Base-by-base conservation (phyloP, 2,888 invertebrate genomes). In the Napeogenes inachia region DNA sequence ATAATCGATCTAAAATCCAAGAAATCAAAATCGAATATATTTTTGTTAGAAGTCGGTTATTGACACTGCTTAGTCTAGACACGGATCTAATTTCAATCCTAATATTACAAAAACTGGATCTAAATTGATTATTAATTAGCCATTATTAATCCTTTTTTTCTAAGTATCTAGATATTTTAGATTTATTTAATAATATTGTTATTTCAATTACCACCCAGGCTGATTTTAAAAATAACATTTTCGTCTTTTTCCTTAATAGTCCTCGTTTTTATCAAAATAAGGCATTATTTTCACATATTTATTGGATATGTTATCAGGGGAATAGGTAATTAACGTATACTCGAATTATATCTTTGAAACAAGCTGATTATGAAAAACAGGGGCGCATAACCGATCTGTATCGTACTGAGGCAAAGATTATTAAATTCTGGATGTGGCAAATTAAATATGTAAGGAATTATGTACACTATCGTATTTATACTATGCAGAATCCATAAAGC, bases 241-340 rank as follows among this genome's bases (percentile, higher is more conserved):
- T 62, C 32, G 13, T 38, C 46, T 54, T 66, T 45, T 57, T 62
- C 35, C 54, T 56, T 53, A 60, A 56, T 59, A 59, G 55, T 13
- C n/a, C 10, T 13, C 35, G 33, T 45, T 47, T 64, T 71, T 65
- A 68, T 68, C 69, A 74, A 74, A 73, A 75, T 70, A 69, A 66
- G 69, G 66, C 65, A 72, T 79, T 75, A 77, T 74, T 70, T 78
- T 73, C 74, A 75, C 71, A 75, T 77, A 67, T 77, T 79, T 75
- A 78, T 77, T 72, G 68, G 63, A 59, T 61, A 58, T 68, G 64
- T 71, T 72, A 70, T 72, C 66, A 70, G 62, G 54, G 58, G 64
- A 73, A 73, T 75, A 71, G 68, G 67, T 70, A 73, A 74, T 73
- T 77, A 76, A 75, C 68, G 67, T 58, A 61, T 67, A 63, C 56